A percentile compares a stretch with the other conserved stretches of the same genome.
phyloP scores from a whole-genome alignment of 2,113 vertebrate species.

The Lonchura striata region DNA sequence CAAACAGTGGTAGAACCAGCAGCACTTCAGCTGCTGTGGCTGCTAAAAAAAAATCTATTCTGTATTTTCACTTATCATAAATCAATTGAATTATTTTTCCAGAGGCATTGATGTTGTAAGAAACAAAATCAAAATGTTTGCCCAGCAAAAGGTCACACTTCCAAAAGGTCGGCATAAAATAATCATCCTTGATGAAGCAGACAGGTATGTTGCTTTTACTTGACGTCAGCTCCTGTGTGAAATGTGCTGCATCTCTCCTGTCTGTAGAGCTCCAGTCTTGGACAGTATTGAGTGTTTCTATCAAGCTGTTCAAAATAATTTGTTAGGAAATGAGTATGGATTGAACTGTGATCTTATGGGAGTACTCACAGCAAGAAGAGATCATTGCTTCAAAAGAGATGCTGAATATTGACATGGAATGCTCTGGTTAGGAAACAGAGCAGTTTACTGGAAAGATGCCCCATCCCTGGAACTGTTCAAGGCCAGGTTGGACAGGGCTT shows the following conservation, averaged over 20 bases:
- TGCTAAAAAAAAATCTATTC: not conserved
- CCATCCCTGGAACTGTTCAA: not conserved
- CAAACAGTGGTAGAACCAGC: not conserved
- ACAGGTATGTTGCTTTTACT: slow-evolving; percentile 78
- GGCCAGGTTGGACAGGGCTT: too few relatives aligned
- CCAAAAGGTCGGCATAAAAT: slow-evolving; percentile 96
- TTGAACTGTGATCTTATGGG: not conserved
- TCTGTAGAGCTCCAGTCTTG: not conserved
- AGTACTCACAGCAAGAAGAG: not conserved
- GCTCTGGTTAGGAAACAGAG: not conserved
- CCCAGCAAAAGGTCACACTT: slow-evolving; percentile 96
- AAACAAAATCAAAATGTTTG: slow-evolving; percentile 99
- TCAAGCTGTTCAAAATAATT: not conserved
- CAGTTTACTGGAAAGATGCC: not conserved
- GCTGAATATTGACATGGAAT: not conserved
- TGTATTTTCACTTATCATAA: not conserved
- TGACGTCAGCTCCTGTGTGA: not conserved
- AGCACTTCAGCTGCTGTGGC: not conserved
- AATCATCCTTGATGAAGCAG: slow-evolving; percentile 96
- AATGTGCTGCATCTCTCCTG: not conserved
- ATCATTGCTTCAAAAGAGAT: not conserved
- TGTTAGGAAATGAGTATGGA: not conserved
- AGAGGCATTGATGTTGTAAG: slow-evolving; percentile 97
- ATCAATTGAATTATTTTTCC: not conserved
- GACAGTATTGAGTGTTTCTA: not conserved